Conservation (phyloP, 1,140 invertebrate species). For the Gryllus bimaculatus region DNA sequence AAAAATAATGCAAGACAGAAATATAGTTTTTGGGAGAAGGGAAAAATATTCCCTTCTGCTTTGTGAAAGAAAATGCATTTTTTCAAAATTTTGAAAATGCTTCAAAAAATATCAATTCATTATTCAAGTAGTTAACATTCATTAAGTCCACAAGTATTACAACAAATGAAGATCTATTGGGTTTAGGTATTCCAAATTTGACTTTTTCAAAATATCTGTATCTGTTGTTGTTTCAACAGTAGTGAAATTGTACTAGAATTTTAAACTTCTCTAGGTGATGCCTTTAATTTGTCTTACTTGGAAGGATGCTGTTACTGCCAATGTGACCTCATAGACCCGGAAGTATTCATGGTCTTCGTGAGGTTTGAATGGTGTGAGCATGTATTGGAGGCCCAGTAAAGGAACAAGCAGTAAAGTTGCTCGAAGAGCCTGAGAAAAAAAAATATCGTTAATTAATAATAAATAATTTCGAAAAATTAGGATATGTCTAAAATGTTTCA, state of each 20-base stretch:
- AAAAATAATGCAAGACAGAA: no score
- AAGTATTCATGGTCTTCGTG: constrained; percentile 57
- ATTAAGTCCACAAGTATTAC: no score
- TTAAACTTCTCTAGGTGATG: neutral
- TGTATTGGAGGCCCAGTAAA: constrained; percentile 71
- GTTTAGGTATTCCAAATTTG: no score
- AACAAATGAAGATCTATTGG: neutral
- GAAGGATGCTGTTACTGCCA: constrained; percentile 76
- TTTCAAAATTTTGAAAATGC: no score
- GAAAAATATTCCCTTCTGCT: no score
- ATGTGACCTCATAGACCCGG: constrained; percentile 68
- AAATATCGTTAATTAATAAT: neutral
- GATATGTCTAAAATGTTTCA: no score
- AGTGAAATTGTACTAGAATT: neutral
- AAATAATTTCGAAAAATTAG: neutral
- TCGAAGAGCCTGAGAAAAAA: constrained; percentile 40
- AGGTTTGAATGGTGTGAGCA: constrained; percentile 82
- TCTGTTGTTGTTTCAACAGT: neutral
- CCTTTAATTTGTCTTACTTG: constrained; percentile 50
- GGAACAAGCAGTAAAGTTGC: constrained; percentile 82
- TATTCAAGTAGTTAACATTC: no score
- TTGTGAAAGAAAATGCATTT: no score
- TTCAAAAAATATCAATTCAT: no score
- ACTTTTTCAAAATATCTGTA: neutral
- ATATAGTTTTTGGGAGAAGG: no score